phyloP scores from a whole-genome alignment of 2,797 vertebrate genomes.

The Alosa sapidissima region DNA sequence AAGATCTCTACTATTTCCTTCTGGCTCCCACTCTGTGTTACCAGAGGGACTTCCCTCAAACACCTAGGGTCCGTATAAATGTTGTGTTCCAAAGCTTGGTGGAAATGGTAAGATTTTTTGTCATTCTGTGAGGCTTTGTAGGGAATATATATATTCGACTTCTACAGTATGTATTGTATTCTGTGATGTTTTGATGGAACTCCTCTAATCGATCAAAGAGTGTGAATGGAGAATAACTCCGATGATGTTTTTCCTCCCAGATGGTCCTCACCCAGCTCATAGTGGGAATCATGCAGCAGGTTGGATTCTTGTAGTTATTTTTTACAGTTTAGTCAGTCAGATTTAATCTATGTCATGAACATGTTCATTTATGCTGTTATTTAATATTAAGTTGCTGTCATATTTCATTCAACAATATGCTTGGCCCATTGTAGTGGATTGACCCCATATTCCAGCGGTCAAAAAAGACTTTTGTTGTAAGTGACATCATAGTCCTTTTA shows the following conservation, averaged over 20 bases:
- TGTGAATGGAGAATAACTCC: background rate
- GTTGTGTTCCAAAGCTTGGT: slow-evolving; percentile 56
- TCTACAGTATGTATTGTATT: background rate
- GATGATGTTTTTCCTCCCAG: slow-evolving; percentile 41
- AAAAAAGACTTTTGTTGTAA: slow-evolving; percentile 57
- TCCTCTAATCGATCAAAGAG: background rate
- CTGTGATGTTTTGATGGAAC: background rate
- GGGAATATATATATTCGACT: background rate
- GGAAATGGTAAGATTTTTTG: slow-evolving; percentile 57
- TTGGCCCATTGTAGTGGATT: slow-evolving; percentile 51
- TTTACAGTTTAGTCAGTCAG: background rate
- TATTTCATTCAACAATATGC: background rate
- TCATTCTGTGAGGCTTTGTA: background rate
- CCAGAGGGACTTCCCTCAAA: slow-evolving; percentile 59
- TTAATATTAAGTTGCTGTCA: background rate
- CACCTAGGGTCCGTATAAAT: slow-evolving; percentile 47
- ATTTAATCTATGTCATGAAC: background rate
- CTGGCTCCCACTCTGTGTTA: slow-evolving; percentile 55
- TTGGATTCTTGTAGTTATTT: slow-evolving; percentile 37
- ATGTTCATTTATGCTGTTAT: background rate
- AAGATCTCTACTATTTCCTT: slow-evolving; percentile 60
- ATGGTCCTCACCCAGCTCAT: slow-evolving; percentile 63
- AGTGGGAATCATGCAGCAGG: slow-evolving; percentile 64
- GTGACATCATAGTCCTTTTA: slow-evolving; percentile 36
- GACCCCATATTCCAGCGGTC: slow-evolving; percentile 61